phyloP scores from a whole-genome alignment of 2,797 vertebrate genomes.

The Myripristis murdjan region DNA sequence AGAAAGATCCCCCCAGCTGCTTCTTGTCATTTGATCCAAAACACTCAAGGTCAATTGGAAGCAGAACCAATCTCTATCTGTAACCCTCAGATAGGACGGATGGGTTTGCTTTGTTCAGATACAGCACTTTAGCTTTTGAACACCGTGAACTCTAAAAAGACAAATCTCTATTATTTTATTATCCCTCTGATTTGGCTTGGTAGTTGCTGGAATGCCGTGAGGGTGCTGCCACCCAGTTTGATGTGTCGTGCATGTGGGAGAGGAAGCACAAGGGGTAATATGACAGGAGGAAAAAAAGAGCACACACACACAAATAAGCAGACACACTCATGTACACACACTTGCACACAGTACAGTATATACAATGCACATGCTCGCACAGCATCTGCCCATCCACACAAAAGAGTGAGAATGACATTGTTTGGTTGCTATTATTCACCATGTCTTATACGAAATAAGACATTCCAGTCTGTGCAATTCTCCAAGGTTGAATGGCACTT shows the following conservation, averaged over 20 bases:
- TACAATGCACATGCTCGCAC: not conserved
- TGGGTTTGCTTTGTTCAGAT: slow-evolving; percentile 40
- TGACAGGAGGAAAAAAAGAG: not conserved
- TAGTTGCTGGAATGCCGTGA: slow-evolving; percentile 37
- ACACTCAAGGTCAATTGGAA: slow-evolving; percentile 53
- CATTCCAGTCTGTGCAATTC: slow-evolving; percentile 22
- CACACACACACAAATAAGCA: slow-evolving; percentile 2
- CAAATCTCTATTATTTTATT: slow-evolving; percentile 61
- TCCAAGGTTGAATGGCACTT: slow-evolving; percentile 42
- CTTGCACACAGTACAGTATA: not conserved
- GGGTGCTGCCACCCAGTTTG: slow-evolving; percentile 31
- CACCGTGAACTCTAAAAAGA: slow-evolving; percentile 41
- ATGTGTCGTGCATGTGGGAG: slow-evolving; percentile 30
- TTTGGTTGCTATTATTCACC: slow-evolving; percentile 6
- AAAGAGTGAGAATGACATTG: not conserved
- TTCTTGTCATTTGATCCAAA: slow-evolving; percentile 59
- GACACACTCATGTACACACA: not conserved
- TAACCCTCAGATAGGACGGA: slow-evolving; percentile 40
- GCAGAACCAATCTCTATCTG: slow-evolving; percentile 48
- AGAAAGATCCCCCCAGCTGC: slow-evolving; percentile 23
- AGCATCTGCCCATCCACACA: not conserved
- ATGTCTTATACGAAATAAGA: too few relatives aligned
- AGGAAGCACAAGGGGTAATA: slow-evolving; percentile 6
- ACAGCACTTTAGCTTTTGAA: slow-evolving; percentile 45
- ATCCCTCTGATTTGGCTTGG: slow-evolving; percentile 38